Evolutionary conservation across 2,113 vertebrate genomes (phyloP).

Genomic region (Psettodes erumei): DNA sequence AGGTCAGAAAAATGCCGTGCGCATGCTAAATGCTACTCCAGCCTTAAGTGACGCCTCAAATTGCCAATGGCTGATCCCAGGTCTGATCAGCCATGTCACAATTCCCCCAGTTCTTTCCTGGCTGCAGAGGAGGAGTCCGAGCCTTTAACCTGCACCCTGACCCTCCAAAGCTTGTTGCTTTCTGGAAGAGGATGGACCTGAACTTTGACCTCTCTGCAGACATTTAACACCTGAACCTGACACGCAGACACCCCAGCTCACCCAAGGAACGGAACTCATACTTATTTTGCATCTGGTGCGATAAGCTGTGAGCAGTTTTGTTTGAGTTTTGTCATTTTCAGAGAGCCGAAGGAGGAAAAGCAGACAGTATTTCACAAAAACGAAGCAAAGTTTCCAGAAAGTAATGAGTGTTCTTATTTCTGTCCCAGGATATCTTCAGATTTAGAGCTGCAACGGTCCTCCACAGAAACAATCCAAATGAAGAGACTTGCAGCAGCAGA

Average conservation of each 20-base stretch:
- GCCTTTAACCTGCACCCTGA: slow-evolving; percentile 15
- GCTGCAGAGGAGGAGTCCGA: not conserved
- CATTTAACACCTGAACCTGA: not conserved
- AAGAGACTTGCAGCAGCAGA: too few relatives aligned
- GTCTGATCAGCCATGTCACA: slow-evolving; percentile 21
- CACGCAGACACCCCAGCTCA: not conserved
- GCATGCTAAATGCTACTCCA: not conserved
- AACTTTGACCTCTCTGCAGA: slow-evolving; percentile 3
- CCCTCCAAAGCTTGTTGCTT: slow-evolving; percentile 29
- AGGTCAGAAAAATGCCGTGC: not conserved
- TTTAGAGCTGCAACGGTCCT: not conserved
- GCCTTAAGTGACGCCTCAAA: too few relatives aligned
- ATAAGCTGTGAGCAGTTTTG: not conserved
- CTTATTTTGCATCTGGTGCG: not conserved
- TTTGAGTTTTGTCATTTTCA: not conserved
- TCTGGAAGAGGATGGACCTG: slow-evolving; percentile 3
- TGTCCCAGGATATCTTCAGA: not conserved
- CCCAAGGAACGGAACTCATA: too few relatives aligned
- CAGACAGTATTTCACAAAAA: not conserved
- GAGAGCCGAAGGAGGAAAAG: not conserved
- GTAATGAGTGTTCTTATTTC: not conserved
- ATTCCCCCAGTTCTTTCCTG: slow-evolving; percentile 34
- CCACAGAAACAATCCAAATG: too few relatives aligned
- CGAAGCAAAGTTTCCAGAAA: not conserved
- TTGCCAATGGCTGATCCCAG: too few relatives aligned